phyloP scores from a whole-genome alignment of 2,113 vertebrate species.

The Stigmatopora nigra region DNA sequence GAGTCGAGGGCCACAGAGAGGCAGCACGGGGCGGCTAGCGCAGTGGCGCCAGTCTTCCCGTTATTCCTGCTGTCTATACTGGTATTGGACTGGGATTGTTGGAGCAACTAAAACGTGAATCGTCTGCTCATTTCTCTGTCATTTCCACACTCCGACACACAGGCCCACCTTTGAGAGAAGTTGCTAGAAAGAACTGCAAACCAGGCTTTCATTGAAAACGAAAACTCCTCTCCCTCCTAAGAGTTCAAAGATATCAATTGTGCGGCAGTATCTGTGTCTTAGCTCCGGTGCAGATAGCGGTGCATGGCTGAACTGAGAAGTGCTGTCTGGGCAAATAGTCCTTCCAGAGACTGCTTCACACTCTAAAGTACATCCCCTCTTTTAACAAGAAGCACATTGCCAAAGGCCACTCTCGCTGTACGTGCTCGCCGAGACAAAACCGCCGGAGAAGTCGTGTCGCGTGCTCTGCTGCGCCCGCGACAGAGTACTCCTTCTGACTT shows the following conservation, averaged over 20 bases:
- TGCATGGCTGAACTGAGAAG: constrained; percentile 48
- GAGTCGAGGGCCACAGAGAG: constrained; percentile 52
- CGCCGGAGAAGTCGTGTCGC: constrained; percentile 30
- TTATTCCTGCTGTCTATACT: constrained; percentile 48
- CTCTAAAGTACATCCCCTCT: constrained; percentile 42
- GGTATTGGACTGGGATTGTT: constrained; percentile 46
- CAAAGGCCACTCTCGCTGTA: constrained; percentile 49
- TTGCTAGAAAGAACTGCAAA: constrained; percentile 25
- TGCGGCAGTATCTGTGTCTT: constrained; percentile 17
- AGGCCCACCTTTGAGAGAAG: constrained; percentile 25
- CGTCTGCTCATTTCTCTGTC: constrained; percentile 19
- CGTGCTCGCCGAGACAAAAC: constrained; percentile 33
- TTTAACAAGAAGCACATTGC: constrained; percentile 54
- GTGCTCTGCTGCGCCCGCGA: constrained; percentile 31
- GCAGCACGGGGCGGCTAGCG: constrained; percentile 39
- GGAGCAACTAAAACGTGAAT: constrained; percentile 37
- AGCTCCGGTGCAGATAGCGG: constrained; percentile 34
- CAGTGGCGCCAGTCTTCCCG: constrained; percentile 27
- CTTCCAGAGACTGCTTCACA: constrained; percentile 35
- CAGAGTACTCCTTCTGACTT: constrained; percentile 48
- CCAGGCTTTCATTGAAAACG: constrained; percentile 15
- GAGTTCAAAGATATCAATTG: constrained; percentile 30
- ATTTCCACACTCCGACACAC: constrained; percentile 34
- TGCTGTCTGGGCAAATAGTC: constrained; percentile 51
- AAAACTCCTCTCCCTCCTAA: constrained; percentile 8